These are phyloP conservation scores for Lepidocyrtoides sp. DNA, from an alignment of 2,888 invertebrate species.

Conservation along the genomic window DNA sequence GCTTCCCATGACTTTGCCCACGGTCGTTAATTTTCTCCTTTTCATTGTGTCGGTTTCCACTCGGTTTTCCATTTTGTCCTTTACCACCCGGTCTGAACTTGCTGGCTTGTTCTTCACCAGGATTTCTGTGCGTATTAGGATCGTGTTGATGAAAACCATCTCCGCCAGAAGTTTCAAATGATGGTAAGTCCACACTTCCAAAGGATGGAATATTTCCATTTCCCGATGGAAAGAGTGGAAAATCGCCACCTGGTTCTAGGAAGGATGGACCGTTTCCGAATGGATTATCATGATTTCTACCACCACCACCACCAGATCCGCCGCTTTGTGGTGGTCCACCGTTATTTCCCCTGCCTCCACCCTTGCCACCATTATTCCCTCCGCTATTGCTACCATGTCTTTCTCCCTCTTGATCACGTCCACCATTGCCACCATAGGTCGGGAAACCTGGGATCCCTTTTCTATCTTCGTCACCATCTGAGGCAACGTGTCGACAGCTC, in stretches of 20 bases:
- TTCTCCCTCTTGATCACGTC: constrained; percentile 45
- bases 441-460: neutral
- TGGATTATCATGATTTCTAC: constrained; percentile 51
- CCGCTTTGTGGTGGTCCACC: constrained; percentile 24
- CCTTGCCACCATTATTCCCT: too few species aligned
- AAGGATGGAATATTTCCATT: constrained; percentile 54
- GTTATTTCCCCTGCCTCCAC: constrained; percentile 33
- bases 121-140: constrained; percentile 27
- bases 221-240: constrained; percentile 54
- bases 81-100: neutral
- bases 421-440: neutral
- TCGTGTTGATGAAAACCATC: constrained; percentile 38
- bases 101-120: constrained; percentile 15
- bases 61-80: neutral
- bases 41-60: neutral
- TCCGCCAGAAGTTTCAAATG: constrained; percentile 39
- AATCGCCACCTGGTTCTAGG: constrained; percentile 64
- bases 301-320: constrained; percentile 9
- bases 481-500: constrained; percentile 67
- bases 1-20: constrained; percentile 50
- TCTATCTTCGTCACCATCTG: constrained; percentile 14
- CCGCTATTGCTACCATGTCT: constrained; percentile 27
- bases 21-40: constrained; percentile 45
- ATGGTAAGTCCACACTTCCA: constrained; percentile 30
- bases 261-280: constrained; percentile 60